Evolutionary conservation across 2,113 vertebrate species (phyloP).

Genomic region (Eulemur macaco): DNA sequence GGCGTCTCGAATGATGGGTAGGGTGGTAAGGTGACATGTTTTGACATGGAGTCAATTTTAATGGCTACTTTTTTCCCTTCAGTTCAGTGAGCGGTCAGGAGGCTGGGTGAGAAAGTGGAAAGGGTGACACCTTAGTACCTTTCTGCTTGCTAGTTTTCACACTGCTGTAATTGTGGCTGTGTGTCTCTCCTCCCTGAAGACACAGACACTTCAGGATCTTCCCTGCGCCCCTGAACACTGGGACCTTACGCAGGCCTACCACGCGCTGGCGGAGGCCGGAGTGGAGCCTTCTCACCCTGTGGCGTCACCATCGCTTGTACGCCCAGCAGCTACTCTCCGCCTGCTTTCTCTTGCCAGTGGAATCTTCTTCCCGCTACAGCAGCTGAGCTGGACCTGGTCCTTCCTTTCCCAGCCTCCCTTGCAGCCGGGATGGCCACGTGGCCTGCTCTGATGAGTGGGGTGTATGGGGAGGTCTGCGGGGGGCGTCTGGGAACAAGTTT

Average conservation of each 20-base stretch:
- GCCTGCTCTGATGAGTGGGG: background rate
- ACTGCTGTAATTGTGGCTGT: background rate
- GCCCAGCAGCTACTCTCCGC: background rate
- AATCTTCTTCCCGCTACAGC: too few relatives aligned
- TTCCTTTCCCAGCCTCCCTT: background rate
- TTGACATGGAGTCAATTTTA: background rate
- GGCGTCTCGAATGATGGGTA: background rate
- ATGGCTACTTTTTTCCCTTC: background rate
- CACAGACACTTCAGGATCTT: background rate
- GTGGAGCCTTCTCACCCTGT: too few relatives aligned
- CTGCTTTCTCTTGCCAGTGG: background rate
- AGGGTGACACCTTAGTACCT: fast-evolving
- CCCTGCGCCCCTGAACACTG: background rate
- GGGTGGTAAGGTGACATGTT: background rate
- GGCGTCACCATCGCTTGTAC: background rate
- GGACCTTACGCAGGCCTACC: background rate
- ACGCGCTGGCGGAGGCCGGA: background rate
- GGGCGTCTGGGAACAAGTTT: background rate
- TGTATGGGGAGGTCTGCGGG: too few relatives aligned
- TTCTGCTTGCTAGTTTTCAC: fast-evolving
- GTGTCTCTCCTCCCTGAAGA: background rate
- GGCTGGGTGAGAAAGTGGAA: too few relatives aligned
- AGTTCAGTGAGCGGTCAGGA: background rate
- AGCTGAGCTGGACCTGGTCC: too few relatives aligned
- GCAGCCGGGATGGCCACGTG: background rate